Conservation (phyloP, 2,113 vertebrate genomes). For the Mobula birostris region DNA sequence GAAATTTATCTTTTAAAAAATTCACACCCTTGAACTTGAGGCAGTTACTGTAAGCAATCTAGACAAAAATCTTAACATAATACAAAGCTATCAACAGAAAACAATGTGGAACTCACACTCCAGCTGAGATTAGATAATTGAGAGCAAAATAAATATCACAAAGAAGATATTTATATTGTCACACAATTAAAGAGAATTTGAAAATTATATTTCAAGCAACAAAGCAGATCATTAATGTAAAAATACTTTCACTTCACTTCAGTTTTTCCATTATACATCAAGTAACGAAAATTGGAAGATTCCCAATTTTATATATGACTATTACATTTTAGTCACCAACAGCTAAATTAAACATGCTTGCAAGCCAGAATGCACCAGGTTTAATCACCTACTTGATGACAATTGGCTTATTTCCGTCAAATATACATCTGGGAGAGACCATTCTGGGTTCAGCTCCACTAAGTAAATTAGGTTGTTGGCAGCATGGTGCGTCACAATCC, state of each 20-base stretch:
- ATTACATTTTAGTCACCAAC: background rate
- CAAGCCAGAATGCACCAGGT: background rate
- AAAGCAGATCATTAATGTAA: background rate
- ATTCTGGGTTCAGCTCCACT: background rate
- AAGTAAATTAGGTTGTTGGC: background rate
- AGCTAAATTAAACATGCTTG: background rate
- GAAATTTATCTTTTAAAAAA: background rate
- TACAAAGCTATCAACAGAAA: background rate
- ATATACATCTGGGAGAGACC: no score
- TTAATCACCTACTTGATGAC: background rate
- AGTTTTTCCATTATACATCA: background rate
- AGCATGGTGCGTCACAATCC: background rate
- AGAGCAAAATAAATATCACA: background rate
- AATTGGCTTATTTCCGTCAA: no score
- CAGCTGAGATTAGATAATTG: background rate
- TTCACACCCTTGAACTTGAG: background rate
- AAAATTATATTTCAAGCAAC: background rate
- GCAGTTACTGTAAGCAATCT: background rate
- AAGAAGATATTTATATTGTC: background rate
- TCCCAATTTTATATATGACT: background rate
- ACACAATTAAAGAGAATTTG: background rate
- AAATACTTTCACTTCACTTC: background rate
- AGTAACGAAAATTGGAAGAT: background rate
- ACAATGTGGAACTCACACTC: background rate
- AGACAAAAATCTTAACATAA: background rate